Evolutionary conservation across 2,113 vertebrate species (phyloP).

Genomic region (Phalacrocorax carbo): DNA sequence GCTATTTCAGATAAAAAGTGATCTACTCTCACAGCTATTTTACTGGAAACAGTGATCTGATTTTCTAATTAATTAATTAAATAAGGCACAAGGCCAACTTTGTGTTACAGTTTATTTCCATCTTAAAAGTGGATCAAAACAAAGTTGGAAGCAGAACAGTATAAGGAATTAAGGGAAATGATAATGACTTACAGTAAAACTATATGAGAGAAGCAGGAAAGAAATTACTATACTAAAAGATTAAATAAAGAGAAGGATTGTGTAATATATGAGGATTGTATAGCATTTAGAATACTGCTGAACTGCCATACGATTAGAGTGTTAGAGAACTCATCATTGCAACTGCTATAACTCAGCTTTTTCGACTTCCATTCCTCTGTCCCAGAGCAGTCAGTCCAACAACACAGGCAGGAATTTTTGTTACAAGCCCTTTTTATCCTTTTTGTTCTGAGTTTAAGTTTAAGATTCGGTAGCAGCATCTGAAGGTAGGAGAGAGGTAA

Average conservation of each 20-base stretch:
- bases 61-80: neutral
- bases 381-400: neutral
- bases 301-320: neutral
- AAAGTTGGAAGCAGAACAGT: neutral
- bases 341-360: neutral
- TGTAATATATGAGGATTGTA: neutral
- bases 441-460: neutral
- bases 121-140: neutral
- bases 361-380: neutral
- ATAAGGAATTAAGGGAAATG: neutral
- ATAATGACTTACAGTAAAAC: neutral
- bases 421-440: neutral
- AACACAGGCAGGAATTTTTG: neutral
- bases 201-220: neutral
- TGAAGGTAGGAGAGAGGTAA: neutral
- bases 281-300: neutral
- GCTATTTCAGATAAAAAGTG: neutral
- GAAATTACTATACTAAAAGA: neutral
- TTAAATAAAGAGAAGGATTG: neutral
- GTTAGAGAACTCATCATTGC: neutral
- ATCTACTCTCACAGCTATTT: neutral
- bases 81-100: neutral
- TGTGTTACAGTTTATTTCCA: neutral
- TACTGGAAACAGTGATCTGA: neutral
- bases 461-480: neutral